Percentiles rank a stretch among this genome's conserved stretches.
phyloP scores from a whole-genome alignment of 1,140 invertebrate genomes.

The Ceratoteleas bidentatus region DNA sequence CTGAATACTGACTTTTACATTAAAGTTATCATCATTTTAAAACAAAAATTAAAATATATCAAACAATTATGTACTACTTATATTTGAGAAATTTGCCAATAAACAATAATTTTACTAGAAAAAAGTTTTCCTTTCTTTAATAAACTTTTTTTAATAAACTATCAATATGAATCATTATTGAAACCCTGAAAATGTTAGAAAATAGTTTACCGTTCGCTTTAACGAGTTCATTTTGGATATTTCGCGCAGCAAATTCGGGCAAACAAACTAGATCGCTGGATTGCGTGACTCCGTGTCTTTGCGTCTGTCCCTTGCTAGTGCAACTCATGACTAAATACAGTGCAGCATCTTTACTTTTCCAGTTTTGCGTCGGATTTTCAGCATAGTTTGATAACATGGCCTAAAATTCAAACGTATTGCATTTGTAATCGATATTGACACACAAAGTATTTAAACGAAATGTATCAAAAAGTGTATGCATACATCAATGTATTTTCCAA shows the following conservation, averaged over 20 bases:
- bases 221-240: conserved; percentile 93
- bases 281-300: conserved; percentile 94
- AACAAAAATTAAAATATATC: too few species aligned
- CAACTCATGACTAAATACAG: conserved; percentile 97
- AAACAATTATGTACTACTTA: too few species aligned
- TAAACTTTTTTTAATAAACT: too few species aligned
- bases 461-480: background rate
- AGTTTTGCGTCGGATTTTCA: conserved; percentile 88
- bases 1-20: too few species aligned
- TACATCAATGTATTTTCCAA: conserved; percentile 92
- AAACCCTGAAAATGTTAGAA: background rate
- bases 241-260: conserved; percentile 91
- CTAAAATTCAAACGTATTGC: conserved; percentile 76
- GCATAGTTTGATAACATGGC: conserved; percentile 90
- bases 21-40: too few species aligned
- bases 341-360: conserved; percentile 97
- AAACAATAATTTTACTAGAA: conserved; percentile 9
- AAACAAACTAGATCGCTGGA: conserved; percentile 94
- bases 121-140: background rate
- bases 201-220: conserved; percentile 84
- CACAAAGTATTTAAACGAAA: too few species aligned
- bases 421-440: too few species aligned
- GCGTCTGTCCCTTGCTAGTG: conserved; percentile 94
- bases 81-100: too few species aligned
- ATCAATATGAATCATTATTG: background rate